Conservation (phyloP, 2,888 invertebrate species). For the Macropis europaea region DNA sequence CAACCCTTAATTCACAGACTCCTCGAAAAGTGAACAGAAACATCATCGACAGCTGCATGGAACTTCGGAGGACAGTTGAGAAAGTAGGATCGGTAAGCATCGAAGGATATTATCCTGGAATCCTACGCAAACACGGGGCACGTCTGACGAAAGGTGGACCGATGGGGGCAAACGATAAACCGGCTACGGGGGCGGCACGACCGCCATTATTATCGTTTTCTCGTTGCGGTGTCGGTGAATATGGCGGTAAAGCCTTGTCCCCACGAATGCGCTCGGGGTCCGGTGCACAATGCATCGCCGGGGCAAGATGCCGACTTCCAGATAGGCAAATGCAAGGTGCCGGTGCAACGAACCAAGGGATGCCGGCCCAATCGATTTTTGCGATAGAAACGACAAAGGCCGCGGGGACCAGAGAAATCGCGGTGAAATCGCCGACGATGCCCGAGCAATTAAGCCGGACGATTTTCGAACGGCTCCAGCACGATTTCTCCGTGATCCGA, state of each 20-base stretch:
- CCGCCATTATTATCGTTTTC: constrained; percentile 58
- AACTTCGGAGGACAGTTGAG: background rate
- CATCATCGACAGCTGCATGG: background rate
- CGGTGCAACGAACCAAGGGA: constrained; percentile 46
- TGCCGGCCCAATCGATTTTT: constrained; percentile 45
- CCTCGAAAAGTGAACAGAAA: background rate
- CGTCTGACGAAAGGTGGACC: constrained; percentile 47
- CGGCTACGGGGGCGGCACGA: constrained; percentile 45
- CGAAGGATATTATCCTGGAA: constrained; percentile 25
- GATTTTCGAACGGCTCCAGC: too few relatives aligned
- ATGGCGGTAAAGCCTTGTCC: constrained; percentile 39
- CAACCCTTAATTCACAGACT: too few relatives aligned
- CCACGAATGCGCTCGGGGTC: constrained; percentile 40
- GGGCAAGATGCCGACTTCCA: constrained; percentile 51
- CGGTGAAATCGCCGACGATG: constrained; percentile 12
- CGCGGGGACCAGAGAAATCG: background rate
- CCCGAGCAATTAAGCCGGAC: too few relatives aligned
- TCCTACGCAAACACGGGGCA: constrained; percentile 20
- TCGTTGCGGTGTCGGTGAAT: constrained; percentile 46
- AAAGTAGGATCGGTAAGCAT: constrained; percentile 26
- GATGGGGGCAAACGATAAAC: constrained; percentile 48
- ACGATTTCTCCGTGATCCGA: constrained; percentile 3
- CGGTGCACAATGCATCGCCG: constrained; percentile 46
- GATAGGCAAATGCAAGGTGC: constrained; percentile 55
- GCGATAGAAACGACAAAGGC: constrained; percentile 20